A percentile compares a stretch with the other conserved stretches of the same genome.
phyloP scores from a whole-genome alignment of 2,888 invertebrate species.

The Phragmatobia fuliginosa region DNA sequence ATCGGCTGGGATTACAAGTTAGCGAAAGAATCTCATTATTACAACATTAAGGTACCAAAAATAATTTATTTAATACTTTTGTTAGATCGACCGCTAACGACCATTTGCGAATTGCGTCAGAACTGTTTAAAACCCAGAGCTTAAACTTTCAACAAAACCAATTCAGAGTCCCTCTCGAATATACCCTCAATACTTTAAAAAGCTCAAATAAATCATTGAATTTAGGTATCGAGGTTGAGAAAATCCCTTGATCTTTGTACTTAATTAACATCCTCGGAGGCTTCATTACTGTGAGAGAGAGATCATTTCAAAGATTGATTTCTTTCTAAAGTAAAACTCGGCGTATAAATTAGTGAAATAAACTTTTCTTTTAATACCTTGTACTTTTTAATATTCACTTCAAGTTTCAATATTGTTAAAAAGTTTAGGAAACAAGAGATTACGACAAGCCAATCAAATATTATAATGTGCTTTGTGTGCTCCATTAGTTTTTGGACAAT shows the following conservation, averaged over 20 bases:
- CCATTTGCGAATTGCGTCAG: background rate
- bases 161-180: no score
- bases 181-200: background rate
- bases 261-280: background rate
- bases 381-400: background rate
- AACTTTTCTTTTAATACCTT: background rate
- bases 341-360: background rate
- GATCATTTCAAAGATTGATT: constrained; percentile 1
- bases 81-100: background rate
- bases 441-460: background rate
- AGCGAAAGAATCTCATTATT: background rate
- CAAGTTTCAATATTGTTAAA: background rate
- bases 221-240: background rate
- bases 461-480: background rate
- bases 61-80: background rate
- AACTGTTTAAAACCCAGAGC: background rate
- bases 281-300: background rate
- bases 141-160: background rate
- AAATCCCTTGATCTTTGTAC: background rate
- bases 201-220: background rate
- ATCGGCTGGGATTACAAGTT: background rate
- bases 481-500: background rate
- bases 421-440: background rate
- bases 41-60: background rate
- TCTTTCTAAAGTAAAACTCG: background rate